Evolutionary conservation across 1,140 invertebrate species (phyloP), one percentile per base, ranked within the genome.

Genomic region (Tetramorium alpestre): DNA sequence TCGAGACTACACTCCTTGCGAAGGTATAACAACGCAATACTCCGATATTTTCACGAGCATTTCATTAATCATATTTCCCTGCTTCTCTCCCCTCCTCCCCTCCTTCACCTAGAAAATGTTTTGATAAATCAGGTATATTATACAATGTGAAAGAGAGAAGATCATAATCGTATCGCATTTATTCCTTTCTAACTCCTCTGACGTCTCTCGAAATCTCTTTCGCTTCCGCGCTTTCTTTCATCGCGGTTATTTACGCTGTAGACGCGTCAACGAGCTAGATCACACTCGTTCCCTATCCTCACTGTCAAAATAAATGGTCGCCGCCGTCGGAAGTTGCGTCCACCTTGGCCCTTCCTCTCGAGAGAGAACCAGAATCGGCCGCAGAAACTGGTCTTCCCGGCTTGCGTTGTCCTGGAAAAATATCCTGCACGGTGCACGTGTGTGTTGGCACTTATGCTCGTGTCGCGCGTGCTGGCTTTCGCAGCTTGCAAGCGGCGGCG

Each of bases 271-370:
- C 80, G 80, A 86, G 84, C 75, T 65, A 81, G 62, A 80, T 65
- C 60, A 58, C 75, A 51, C 75, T 67, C 51, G 76, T 69, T 81
- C 75, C 49, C 49, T 69, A 67, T 86, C 54, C 64, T 81, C 33
- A 82, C 64, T 87, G 81, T 87, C 81, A 85, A 87, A 87, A 87
- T 87, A 86, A 85, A 87, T 87, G 78, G 86, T 75, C 58, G 75
- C 75, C 80, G 58, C 84, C 80, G 80, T 87, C 86, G 86, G 80
- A 75, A 87, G 86, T 85, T 87, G 54, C 86, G 49, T 56, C 41
- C 86, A 75, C 69, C 69, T 73, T 28, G 77, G 49, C 85, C 44
- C 78, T 84, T 58, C 60, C 70, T 87, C 81, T 85, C 80, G 47
- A 75, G 69, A 75, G 69, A 75, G 54, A 87, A 87, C 86, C 86